Conservation (phyloP, 1,140 invertebrate genomes). For the Cylas formicarius region DNA sequence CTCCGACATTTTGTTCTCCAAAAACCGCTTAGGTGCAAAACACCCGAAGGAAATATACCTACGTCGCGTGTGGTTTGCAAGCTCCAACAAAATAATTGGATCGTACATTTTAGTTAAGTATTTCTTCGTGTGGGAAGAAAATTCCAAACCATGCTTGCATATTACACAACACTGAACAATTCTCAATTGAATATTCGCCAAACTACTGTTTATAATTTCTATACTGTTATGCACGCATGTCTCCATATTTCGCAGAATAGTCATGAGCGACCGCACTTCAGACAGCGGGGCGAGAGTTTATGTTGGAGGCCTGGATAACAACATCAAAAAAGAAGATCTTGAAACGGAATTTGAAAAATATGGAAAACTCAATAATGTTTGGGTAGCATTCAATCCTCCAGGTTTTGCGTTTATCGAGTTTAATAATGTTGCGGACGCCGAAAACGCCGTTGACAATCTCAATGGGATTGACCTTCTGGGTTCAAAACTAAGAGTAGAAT, state of each 20-base stretch:
- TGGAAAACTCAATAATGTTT: conserved; percentile 68
- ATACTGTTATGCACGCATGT: conserved; percentile 31
- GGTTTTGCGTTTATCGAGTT: conserved; percentile 99
- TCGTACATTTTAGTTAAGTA: conserved; percentile 28
- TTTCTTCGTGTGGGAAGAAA: conserved; percentile 12
- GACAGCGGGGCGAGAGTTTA: conserved; percentile 68
- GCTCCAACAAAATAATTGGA: conserved; percentile 17
- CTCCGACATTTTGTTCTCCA: conserved; percentile 36
- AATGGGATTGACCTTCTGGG: conserved; percentile 81
- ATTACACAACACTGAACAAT: conserved; percentile 25
- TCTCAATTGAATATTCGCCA: conserved; percentile 37
- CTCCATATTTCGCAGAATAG: conserved; percentile 40
- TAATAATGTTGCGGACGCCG: conserved; percentile 88
- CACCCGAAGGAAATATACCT: conserved; percentile 8
- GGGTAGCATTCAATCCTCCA: conserved; percentile 90
- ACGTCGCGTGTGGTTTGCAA: conserved; percentile 21
- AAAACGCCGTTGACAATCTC: conserved; percentile 84
- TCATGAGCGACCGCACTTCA: conserved; percentile 33
- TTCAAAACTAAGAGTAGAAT: conserved; percentile 73
- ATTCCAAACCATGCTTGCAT: conserved; percentile 15
- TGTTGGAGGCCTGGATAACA: conserved; percentile 74
- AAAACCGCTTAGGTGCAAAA: conserved; percentile 20
- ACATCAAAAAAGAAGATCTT: conserved; percentile 80
- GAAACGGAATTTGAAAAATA: conserved; percentile 81
- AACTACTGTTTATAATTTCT: conserved; percentile 30